Conservation (phyloP, 2,113 vertebrate genomes). For the Chamaea fasciata region DNA sequence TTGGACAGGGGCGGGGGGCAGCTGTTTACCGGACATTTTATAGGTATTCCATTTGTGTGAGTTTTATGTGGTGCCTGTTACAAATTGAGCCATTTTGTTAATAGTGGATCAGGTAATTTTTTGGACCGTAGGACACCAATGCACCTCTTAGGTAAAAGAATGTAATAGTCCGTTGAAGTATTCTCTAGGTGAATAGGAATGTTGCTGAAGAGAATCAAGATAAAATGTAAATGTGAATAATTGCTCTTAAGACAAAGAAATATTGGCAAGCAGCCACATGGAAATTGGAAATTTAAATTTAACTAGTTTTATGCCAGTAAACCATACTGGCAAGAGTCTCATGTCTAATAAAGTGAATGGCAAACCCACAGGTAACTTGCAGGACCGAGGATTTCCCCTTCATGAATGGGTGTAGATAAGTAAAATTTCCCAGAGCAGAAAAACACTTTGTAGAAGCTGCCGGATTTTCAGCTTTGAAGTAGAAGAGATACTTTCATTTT, state of each 20-base stretch:
- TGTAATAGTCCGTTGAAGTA: neutral
- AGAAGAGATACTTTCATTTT: constrained; percentile 60
- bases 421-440: constrained; percentile 35
- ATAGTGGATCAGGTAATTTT: neutral
- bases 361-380: neutral
- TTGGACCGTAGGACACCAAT: neutral
- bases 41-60: neutral
- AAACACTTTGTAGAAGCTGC: neutral
- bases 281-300: neutral
- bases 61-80: neutral
- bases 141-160: neutral
- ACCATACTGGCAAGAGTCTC: neutral
- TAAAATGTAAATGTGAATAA: neutral
- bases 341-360: neutral
- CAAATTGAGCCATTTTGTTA: constrained; percentile 27
- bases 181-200: neutral
- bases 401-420: neutral
- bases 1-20: neutral
- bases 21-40: neutral
- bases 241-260: neutral
- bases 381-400: constrained; percentile 29
- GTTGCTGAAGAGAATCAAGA: neutral
- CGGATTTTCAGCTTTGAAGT: constrained; percentile 29
- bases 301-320: neutral
- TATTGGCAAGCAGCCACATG: neutral